A percentile compares a stretch with the other conserved stretches of the same genome.
These are phyloP conservation scores for Calliopum simillimum DNA, from an alignment of 2,888 invertebrate genomes.

Conservation along the genomic window DNA sequence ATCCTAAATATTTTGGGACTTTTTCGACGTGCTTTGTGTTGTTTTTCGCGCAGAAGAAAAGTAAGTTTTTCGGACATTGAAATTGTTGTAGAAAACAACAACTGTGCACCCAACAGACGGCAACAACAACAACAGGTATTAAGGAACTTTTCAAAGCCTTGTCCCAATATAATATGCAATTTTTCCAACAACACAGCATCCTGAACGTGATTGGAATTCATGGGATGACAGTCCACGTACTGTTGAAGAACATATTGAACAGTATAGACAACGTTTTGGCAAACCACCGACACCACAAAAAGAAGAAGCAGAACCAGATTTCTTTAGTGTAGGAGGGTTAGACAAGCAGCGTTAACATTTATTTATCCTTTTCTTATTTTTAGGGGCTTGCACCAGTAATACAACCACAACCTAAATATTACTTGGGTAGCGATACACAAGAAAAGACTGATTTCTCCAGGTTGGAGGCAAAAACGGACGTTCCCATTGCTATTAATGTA, in stretches of 20 bases:
- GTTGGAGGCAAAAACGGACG: conserved; percentile 68
- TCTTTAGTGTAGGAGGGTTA: conserved; percentile 69
- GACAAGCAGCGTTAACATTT: conserved; percentile 60
- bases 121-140: conserved; percentile 34
- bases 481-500: conserved; percentile 67
- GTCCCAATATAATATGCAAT: neutral
- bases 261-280: conserved; percentile 71
- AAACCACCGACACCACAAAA: conserved; percentile 66
- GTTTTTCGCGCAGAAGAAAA: conserved; percentile 71
- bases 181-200: conserved; percentile 46
- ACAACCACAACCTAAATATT: conserved; percentile 71
- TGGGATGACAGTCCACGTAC: conserved; percentile 73
- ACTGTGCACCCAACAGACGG: conserved; percentile 36
- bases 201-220: conserved; percentile 70
- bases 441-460: conserved; percentile 65
- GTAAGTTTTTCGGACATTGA: conserved; percentile 70
- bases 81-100: conserved; percentile 67
- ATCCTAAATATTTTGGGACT: conserved; percentile 70
- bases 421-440: conserved; percentile 65
- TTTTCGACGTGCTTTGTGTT: conserved; percentile 73
- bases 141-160: neutral
- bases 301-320: conserved; percentile 69
- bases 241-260: conserved; percentile 75
- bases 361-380: neutral
- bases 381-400: conserved; percentile 75